A percentile compares a stretch with the other conserved stretches of the same genome.
Conservation (phyloP, 2,113 vertebrate species). For the Aplodontia rufa region DNA sequence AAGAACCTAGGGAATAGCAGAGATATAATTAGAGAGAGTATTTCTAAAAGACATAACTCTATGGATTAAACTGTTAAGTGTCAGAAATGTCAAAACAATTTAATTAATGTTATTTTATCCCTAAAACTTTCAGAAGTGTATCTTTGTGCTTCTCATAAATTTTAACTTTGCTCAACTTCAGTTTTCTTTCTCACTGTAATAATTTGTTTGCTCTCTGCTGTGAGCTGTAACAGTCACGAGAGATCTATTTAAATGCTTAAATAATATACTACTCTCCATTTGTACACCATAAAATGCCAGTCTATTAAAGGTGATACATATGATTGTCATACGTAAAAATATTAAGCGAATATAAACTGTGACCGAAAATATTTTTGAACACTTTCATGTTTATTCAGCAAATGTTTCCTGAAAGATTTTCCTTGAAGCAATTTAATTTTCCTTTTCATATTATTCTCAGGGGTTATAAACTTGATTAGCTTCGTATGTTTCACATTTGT, state of each 20-base stretch:
- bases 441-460: conserved; percentile 83
- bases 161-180: conserved; percentile 17
- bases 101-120: background rate
- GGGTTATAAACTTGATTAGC: conserved; percentile 86
- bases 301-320: conserved; percentile 45
- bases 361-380: conserved; percentile 70
- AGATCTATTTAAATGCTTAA: background rate
- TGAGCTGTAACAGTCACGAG: conserved; percentile 17
- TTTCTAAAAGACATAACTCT: conserved; percentile 8
- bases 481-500: conserved; percentile 83
- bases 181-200: conserved; percentile 44
- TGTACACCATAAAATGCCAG: background rate
- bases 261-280: conserved; percentile 45
- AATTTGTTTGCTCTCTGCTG: background rate
- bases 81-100: conserved; percentile 35
- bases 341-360: conserved; percentile 70
- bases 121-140: background rate
- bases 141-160: background rate
- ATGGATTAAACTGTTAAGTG: background rate
- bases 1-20: background rate
- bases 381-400: conserved; percentile 83
- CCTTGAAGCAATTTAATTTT: conserved; percentile 86
- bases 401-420: conserved; percentile 84
- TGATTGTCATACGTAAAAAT: conserved; percentile 75
- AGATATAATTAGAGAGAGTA: conserved; percentile 56